Evolutionary conservation across 2,113 vertebrate genomes (phyloP), one percentile per base, ranked within the genome.

Genomic region (Nannobrachium achirus): DNA sequence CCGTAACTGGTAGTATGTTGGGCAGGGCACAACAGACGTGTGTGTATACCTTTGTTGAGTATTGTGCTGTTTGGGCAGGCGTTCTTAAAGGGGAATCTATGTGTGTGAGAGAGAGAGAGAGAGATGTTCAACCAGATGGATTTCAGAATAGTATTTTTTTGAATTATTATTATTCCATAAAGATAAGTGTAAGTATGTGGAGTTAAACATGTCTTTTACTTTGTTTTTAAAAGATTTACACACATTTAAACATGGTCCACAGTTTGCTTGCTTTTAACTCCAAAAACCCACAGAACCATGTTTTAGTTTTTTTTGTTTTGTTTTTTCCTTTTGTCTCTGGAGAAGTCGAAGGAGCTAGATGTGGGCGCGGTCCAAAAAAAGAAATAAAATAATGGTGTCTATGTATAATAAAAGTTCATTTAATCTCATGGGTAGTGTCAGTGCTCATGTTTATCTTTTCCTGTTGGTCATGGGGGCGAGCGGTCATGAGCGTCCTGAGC

Each of bases 1-100:
- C 89, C 90, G 86, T 92, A 87, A 92, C 90, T 88, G 85, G 86
- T 93, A 88, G 93, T 90, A 90, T 90, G 65, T 93, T 89, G 90
- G 81, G 85, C 25, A 33, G 85, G 86, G 84, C 91, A 90, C 81
- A 83, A 90, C 66, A 33, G 49, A 68, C 42, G 80, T 84, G 89
- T 56, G 89, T 89, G 87, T 72, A 89, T n/a, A n/a, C n/a, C 86
- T 41, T 71, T 75, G 76, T 89, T 80, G 86, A 81, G 83, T 75
- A 33, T 72, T 39, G 73, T 75, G 78, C 66, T 69, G 87, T 92
- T 88, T 77, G 83, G 90, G 90, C 88, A 93, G 89, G 91, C 64
- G 73, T 73, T 82, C 80, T 78, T 79, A 73, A 64, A 69, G 38
- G 56, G 38, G 56, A 63, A 48, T 13, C 58, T 69, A 1, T 20